These are phyloP conservation scores for Rhinoptilus africanus DNA, from an alignment of 2,113 vertebrate species.

Conservation along the genomic window DNA sequence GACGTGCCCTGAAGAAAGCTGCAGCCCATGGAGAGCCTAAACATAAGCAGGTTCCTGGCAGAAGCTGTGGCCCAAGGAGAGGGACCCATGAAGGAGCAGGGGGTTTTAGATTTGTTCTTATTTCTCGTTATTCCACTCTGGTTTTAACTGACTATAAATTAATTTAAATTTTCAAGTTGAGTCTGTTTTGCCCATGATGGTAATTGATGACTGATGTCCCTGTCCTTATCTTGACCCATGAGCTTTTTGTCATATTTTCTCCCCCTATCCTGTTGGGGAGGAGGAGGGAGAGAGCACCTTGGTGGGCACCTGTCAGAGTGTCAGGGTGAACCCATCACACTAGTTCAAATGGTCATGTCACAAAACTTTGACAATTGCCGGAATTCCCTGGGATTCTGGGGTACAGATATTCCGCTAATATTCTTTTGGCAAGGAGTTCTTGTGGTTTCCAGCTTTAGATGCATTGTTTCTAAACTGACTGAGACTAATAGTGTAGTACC, in stretches of 20 bases:
- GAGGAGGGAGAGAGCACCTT: neutral
- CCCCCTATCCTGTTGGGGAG: neutral
- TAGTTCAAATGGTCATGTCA: neutral
- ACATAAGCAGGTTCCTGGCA: neutral
- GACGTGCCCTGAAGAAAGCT: neutral
- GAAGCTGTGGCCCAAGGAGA: neutral
- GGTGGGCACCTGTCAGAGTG: accelerated
- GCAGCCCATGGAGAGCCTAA: neutral
- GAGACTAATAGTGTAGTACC: neutral
- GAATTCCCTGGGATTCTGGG: neutral
- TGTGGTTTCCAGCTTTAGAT: neutral
- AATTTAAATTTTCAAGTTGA: neutral
- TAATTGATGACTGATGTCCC: neutral
- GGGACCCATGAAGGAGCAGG: neutral
- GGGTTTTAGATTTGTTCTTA: neutral
- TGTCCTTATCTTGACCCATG: neutral
- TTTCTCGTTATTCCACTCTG: neutral
- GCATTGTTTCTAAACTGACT: neutral
- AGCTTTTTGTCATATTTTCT: accelerated
- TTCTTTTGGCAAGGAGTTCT: neutral
- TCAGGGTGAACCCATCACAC: neutral
- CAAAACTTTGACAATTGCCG: neutral
- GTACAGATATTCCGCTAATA: neutral
- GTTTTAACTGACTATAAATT: neutral
- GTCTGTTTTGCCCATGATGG: neutral